Base-by-base conservation (phyloP, 2,797 vertebrate species). In the Esox masquinongy region DNA sequence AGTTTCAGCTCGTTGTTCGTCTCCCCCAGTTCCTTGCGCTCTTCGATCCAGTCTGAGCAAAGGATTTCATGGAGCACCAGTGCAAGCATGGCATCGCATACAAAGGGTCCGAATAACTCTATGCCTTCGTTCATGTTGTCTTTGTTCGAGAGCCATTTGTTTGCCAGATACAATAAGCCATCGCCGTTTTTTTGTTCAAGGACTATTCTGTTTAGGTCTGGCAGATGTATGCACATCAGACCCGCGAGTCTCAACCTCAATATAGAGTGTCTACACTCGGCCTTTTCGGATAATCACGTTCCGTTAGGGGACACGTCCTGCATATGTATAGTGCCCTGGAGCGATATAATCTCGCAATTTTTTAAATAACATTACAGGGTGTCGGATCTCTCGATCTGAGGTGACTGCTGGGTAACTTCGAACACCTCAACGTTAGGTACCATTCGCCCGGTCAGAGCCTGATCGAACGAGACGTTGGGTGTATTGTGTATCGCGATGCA, bases 171-270 rank as follows among this genome's bases (percentile, higher is more conserved):
- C 39, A 81, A 0, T 0, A 76, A 12, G 1, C 70, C 70, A 4
- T 82, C 77, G 31, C 78, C 71, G 49, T 79, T 82, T 4, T 82
- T 82, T 5, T 82, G 80, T 4, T 82, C 77, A 0, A 79, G 53
- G 31, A 81, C 74, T 0, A 78, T 72, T n/a, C 74, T 70, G 66
- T 81, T 70, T 2, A 81, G 34, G 4, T 70, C 73, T 0, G 80
- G 80, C 15, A 75, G 15, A 22, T 14, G 1, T 0, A 50, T 6
- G 73, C 70, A 75, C 1, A 1, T 2, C 14, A 15, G 1, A n/a
- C 15, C 7, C 0, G 70, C 76, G 3, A 19, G 1, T 6, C 16
- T 22, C 31, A 81, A n/a, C 17, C 70, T 47, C 6, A 0, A 1
- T 0, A 78, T 0, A 4, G 1, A 49, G 0, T 4, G 0, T 0